phyloP scores from a whole-genome alignment of 2,113 vertebrate genomes.

The Sitta europaea region DNA sequence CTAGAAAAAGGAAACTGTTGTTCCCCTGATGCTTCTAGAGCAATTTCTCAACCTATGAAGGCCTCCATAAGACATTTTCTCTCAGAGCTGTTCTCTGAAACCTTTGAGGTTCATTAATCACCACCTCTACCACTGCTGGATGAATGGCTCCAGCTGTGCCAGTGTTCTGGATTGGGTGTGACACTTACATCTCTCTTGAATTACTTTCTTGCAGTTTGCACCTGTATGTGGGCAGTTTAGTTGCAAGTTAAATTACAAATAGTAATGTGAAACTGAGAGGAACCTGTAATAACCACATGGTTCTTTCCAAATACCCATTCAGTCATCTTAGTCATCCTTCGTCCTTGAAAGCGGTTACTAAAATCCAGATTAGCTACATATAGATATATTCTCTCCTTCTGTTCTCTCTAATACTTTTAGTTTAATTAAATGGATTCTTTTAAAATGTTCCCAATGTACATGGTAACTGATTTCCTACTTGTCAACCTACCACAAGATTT shows the following conservation, averaged over 20 bases:
- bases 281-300: neutral
- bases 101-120: neutral
- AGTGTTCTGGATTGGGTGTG: neutral
- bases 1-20: neutral
- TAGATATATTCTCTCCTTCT: neutral
- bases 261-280: neutral
- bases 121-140: neutral
- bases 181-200: neutral
- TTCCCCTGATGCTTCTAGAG: neutral
- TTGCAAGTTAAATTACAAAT: neutral
- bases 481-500: neutral
- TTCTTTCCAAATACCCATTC: neutral
- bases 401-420: neutral
- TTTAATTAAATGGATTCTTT: neutral
- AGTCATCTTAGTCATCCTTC: neutral
- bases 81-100: neutral
- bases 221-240: neutral
- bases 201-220: neutral
- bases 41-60: neutral
- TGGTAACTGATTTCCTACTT: neutral
- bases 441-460: neutral
- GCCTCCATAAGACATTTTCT: neutral
- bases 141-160: neutral
- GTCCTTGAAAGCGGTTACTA: neutral
- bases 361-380: neutral